Conservation (phyloP, 2,888 invertebrate genomes). For the Digitonthophagus gazella region DNA sequence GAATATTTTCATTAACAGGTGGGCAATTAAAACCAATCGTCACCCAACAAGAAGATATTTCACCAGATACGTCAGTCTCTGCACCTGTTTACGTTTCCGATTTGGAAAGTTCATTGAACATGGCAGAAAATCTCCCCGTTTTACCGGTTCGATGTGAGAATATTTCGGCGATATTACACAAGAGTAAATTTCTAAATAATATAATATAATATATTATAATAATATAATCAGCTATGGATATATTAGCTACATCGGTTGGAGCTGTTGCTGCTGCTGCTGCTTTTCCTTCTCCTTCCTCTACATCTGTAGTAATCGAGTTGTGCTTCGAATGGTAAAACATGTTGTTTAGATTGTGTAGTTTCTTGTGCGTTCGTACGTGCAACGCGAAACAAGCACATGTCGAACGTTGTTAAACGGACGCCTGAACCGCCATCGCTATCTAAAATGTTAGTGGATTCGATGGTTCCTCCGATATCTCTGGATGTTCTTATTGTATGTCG, state of each 20-base stretch:
- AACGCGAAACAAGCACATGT: neutral
- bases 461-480: neutral
- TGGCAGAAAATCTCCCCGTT: slow-evolving; percentile 77
- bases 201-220: too few species aligned
- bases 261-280: too few species aligned
- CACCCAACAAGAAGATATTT: slow-evolving; percentile 60
- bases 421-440: neutral
- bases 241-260: too few species aligned
- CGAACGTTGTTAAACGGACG: neutral
- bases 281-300: too few species aligned
- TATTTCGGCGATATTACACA: slow-evolving; percentile 88
- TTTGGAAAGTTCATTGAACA: slow-evolving; percentile 63
- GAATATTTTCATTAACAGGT: slow-evolving; percentile 32
- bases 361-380: neutral
- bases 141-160: slow-evolving; percentile 88
- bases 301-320: too few species aligned
- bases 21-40: slow-evolving; percentile 76
- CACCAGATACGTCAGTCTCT: slow-evolving; percentile 37
- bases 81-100: slow-evolving; percentile 40
- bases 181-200: slow-evolving; percentile 81
- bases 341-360: neutral
- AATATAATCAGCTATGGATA: too few species aligned
- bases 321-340: neutral
- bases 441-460: neutral
- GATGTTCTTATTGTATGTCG: neutral